phyloP scores from a whole-genome alignment of 1,140 invertebrate species.

The Heliothis subflexa region DNA sequence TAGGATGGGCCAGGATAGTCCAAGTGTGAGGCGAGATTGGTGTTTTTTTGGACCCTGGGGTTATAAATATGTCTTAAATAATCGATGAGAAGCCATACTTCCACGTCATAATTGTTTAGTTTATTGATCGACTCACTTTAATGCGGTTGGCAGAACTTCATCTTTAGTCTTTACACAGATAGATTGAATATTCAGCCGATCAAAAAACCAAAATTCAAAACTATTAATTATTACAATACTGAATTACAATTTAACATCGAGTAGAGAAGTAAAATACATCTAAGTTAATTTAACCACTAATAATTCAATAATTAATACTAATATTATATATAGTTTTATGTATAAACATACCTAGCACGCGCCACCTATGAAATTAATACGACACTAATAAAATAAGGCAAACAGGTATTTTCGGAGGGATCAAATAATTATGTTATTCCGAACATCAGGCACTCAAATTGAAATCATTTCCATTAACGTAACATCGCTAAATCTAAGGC shows the following conservation, averaged over 20 bases:
- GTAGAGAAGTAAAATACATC: slow-evolving; percentile 63
- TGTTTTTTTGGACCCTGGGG: slow-evolving; percentile 84
- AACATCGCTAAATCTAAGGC: slow-evolving; percentile 55
- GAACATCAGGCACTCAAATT: slow-evolving; percentile 80
- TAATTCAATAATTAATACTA: slow-evolving; percentile 67
- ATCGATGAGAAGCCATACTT: slow-evolving; percentile 45
- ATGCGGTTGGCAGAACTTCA: too few relatives aligned
- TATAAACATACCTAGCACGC: slow-evolving; percentile 65
- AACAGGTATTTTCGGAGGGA: slow-evolving; percentile 81
- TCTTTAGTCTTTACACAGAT: not conserved
- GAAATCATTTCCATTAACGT: slow-evolving; percentile 67
- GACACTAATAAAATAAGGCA: slow-evolving; percentile 84
- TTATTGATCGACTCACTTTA: not conserved
- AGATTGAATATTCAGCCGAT: not conserved
- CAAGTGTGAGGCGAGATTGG: slow-evolving; percentile 78
- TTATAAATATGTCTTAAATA: slow-evolving; percentile 60
- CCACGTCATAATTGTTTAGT: slow-evolving; percentile 19
- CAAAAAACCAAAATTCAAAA: slow-evolving; percentile 8
- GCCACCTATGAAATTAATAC: slow-evolving; percentile 68
- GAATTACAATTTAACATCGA: slow-evolving; percentile 58
- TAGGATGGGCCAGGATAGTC: slow-evolving; percentile 80
- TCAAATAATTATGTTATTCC: slow-evolving; percentile 70
- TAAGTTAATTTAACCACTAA: slow-evolving; percentile 61
- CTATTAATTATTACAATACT: slow-evolving; percentile 49
- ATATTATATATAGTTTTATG: slow-evolving; percentile 52